A percentile compares a stretch with the other conserved stretches of the same genome.
Conservation (phyloP, 2,888 invertebrate genomes). For the Seira sanloemensis region DNA sequence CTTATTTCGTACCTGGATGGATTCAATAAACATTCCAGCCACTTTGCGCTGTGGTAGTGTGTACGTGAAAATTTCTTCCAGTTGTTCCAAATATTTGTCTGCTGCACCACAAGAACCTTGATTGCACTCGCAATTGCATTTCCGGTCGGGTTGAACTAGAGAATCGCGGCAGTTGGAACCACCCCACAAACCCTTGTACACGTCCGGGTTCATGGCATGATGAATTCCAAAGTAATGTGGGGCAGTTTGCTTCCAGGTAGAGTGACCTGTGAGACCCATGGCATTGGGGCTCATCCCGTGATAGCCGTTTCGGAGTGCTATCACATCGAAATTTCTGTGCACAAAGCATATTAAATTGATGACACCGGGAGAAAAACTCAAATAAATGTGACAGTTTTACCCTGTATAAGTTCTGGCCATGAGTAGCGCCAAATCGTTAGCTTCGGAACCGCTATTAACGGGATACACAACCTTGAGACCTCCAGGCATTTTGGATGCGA, state of each 20-base stretch:
- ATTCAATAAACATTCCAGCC: constrained; percentile 95
- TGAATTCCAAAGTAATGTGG: constrained; percentile 84
- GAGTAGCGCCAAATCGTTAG: constrained; percentile 94
- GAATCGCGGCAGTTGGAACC: constrained; percentile 93
- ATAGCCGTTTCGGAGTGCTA: constrained; percentile 87
- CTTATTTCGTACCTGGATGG: constrained; percentile 83
- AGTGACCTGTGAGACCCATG: constrained; percentile 88
- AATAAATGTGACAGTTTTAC: no score
- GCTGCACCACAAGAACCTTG: constrained; percentile 82
- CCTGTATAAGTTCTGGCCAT: constrained; percentile 91
- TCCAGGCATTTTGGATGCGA: constrained; percentile 88
- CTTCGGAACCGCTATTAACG: constrained; percentile 97
- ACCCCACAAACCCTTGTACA: constrained; percentile 93
- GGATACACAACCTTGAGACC: constrained; percentile 93
- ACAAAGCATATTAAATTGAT: no score
- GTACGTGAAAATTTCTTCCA: constrained; percentile 86
- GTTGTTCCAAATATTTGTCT: constrained; percentile 88
- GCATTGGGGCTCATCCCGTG: constrained; percentile 91
- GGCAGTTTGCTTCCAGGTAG: constrained; percentile 86
- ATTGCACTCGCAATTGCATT: constrained; percentile 80
- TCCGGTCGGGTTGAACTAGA: constrained; percentile 83
- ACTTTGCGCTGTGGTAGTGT: constrained; percentile 86
- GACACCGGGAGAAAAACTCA: no score
- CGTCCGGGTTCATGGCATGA: constrained; percentile 94
- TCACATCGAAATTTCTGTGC: constrained; percentile 87